Base-by-base conservation (phyloP, 1,140 invertebrate species). In the Laodelphax striatellus region DNA sequence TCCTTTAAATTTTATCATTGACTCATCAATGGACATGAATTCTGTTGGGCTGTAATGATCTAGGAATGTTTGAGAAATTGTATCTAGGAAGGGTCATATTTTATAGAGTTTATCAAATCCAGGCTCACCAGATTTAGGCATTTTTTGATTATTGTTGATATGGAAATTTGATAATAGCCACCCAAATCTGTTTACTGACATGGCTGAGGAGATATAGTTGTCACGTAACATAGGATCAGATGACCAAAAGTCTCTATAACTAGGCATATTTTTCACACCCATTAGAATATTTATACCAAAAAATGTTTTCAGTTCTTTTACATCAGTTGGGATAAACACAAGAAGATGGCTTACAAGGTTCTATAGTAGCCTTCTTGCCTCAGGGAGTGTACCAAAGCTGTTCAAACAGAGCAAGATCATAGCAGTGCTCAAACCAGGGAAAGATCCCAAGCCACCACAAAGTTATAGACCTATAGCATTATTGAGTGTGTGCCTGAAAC, bases 1-100 rank as follows among this genome's bases (percentile, higher is more conserved):
- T 1, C 68, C 68, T 58, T 70, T 69, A 62, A 69, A 70, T 31
- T 28, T 22, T n/a, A 58, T 52, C 44, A 58, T 58, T n/a, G 57
- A 58, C 21, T 58, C 57, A 44, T 58, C 57, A 52, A 58, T 42
- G 19, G 43, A 46, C 43, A 16, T n/a, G 24, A 4, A 24, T 53
- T 53, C 52, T 14, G 14, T 21, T n/a, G 52, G 22, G 22, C 19
- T 53, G 19, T 53, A 53, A 21, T 24, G 17, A 17, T 21, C 52
- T 17, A 53, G 16, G 24, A 53, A 53, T 21, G 16, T 17, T 53
- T 53, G 17, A 17, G 52, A 53, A 5, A 53, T 21, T 21, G 17
- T 53, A 53, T 53, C 22, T 21, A 53, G 14, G 13, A 53, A 24
- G 24, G 16, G 14, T 21, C 17, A 5, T 53, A 53, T 53, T 53